These are phyloP conservation scores for Nestor notabilis DNA, from an alignment of 2,113 vertebrate genomes.

Conservation along the genomic window DNA sequence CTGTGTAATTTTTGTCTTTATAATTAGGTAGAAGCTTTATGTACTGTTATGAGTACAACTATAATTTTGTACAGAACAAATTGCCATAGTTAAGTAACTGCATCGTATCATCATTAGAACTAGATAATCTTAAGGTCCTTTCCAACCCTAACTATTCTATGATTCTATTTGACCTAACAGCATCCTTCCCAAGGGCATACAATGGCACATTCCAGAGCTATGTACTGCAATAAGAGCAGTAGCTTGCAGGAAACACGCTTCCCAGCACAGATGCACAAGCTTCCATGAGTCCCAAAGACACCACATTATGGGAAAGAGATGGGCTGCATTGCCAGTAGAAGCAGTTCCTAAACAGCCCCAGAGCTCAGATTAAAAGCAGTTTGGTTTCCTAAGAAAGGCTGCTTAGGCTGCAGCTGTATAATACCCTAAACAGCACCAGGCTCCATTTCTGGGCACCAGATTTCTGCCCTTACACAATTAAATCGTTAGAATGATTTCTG, in stretches of 20 bases:
- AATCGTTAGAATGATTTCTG: neutral
- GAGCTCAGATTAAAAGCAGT: neutral
- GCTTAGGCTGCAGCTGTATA: neutral
- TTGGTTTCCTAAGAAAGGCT: neutral
- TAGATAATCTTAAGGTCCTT: too few species aligned
- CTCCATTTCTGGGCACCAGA: neutral
- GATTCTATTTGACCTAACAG: neutral
- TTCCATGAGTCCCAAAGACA: neutral
- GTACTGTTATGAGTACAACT: neutral
- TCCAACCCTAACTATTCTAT: too few species aligned
- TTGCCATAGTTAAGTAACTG: neutral
- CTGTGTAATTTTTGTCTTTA: neutral
- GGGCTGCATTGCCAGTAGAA: neutral
- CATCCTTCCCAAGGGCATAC: accelerated
- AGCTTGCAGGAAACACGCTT: neutral
- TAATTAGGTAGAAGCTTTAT: neutral
- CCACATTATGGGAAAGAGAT: neutral
- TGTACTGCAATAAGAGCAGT: accelerated
- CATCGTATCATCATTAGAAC: neutral
- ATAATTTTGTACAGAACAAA: neutral
- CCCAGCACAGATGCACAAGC: neutral
- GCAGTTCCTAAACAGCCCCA: neutral
- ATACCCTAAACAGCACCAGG: neutral
- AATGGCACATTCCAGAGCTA: accelerated
- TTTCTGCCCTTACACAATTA: neutral